Conservation (phyloP, 1,140 invertebrate genomes). For the Nasonia giraulti region DNA sequence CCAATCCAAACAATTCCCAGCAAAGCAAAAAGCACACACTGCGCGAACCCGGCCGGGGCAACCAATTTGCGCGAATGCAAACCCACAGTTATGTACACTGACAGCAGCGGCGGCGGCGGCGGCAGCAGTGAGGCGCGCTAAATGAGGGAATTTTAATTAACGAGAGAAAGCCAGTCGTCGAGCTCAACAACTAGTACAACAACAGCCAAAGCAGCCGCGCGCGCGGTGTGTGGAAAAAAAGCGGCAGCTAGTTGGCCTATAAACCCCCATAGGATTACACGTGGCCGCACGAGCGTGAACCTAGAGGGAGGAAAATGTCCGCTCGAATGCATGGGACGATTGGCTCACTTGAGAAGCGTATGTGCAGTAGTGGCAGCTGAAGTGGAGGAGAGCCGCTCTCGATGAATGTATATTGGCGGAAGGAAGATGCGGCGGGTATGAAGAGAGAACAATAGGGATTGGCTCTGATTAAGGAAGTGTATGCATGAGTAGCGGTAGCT, state of each 20-base stretch:
- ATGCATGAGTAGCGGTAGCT: neutral
- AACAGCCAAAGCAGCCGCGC: constrained; percentile 49
- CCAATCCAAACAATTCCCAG: neutral
- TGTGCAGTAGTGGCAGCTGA: neutral
- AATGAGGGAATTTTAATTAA: constrained; percentile 67
- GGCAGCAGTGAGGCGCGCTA: neutral
- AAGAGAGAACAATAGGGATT: neutral
- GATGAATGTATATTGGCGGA: neutral
- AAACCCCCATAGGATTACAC: constrained; percentile 68
- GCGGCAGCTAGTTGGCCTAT: constrained; percentile 62
- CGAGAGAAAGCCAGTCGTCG: constrained; percentile 50
- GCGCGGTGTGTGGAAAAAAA: neutral
- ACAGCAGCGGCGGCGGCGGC: neutral
- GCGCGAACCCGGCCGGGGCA: neutral
- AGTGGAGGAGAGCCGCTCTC: neutral
- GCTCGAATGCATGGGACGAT: constrained; percentile 7
- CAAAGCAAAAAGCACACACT: neutral
- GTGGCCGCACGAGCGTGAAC: constrained; percentile 52
- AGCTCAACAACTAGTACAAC: constrained; percentile 46
- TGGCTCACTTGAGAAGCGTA: neutral
- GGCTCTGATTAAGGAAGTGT: neutral
- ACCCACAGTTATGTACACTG: neutral
- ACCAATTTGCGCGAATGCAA: neutral
- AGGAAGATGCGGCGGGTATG: neutral
- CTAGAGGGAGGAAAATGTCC: constrained; percentile 7